These are phyloP conservation scores for Pyrrhia umbra DNA, from an alignment of 2,888 invertebrate species.

Conservation along the genomic window DNA sequence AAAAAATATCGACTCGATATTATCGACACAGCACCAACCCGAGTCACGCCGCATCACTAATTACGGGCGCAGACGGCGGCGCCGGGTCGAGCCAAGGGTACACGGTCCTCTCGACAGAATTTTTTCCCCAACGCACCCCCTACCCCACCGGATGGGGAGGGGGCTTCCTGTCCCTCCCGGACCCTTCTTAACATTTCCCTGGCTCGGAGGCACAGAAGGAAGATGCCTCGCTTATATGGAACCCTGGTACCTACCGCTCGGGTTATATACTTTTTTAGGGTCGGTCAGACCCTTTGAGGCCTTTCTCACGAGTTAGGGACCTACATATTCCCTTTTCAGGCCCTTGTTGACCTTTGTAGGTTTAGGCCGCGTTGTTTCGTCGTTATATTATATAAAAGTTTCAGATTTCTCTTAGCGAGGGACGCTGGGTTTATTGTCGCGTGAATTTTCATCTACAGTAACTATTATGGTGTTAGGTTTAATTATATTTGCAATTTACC, in stretches of 20 bases:
- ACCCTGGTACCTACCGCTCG: conserved; percentile 83
- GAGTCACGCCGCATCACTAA: conserved; percentile 84
- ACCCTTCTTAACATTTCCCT: conserved; percentile 90
- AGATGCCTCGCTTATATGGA: conserved; percentile 86
- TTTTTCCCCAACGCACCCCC: conserved; percentile 83
- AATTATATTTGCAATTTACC: conserved; percentile 22
- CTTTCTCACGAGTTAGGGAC: conserved; percentile 81
- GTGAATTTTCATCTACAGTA: conserved; percentile 44
- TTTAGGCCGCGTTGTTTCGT: conserved; percentile 80
- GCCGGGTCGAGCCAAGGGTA: conserved; percentile 88
- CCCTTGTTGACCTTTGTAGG: conserved; percentile 84
- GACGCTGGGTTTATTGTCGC: conserved; percentile 37
- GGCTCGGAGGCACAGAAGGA: conserved; percentile 87
- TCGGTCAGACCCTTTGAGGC: conserved; percentile 87
- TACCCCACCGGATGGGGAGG: conserved; percentile 81
- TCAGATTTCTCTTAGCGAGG: conserved; percentile 70
- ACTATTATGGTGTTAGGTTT: conserved; percentile 35
- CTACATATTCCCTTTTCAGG: conserved; percentile 85
- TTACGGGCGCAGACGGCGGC: conserved; percentile 87
- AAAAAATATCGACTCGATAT: conserved; percentile 54
- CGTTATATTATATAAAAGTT: conserved; percentile 77
- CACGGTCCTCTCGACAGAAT: conserved; percentile 86
- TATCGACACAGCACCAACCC: conserved; percentile 79
- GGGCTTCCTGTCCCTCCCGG: conserved; percentile 84
- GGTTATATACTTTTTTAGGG: conserved; percentile 89